Percentiles rank a stretch among this genome's conserved stretches.
Conservation (phyloP, 2,888 invertebrate genomes). For the Synanthedon tipuliformis region DNA sequence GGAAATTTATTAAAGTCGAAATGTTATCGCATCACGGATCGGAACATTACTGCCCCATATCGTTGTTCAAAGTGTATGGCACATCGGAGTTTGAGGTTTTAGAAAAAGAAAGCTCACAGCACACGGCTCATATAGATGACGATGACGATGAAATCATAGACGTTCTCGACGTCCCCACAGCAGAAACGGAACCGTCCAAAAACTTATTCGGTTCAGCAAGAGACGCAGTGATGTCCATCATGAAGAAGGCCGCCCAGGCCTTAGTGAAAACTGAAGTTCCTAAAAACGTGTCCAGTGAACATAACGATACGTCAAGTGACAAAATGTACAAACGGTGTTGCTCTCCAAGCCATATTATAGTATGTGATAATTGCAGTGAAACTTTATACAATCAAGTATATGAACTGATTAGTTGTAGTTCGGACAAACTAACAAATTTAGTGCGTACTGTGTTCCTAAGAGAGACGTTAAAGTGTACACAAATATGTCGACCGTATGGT, state of each 20-base stretch:
- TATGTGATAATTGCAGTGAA: constrained; percentile 81
- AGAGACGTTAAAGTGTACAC: constrained; percentile 71
- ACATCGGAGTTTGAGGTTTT: constrained; percentile 92
- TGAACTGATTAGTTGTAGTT: constrained; percentile 79
- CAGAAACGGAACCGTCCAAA: constrained; percentile 68
- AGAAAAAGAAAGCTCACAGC: constrained; percentile 82
- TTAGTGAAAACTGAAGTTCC: constrained; percentile 79
- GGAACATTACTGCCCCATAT: constrained; percentile 98
- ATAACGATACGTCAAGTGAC: constrained; percentile 53
- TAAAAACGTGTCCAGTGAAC: constrained; percentile 68
- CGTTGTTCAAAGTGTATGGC: constrained; percentile 93
- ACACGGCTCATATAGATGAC: constrained; percentile 73
- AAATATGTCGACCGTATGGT: constrained; percentile 72
- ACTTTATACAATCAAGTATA: constrained; percentile 78
- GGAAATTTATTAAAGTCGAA: constrained; percentile 91
- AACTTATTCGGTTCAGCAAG: constrained; percentile 88
- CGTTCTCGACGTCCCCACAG: constrained; percentile 55
- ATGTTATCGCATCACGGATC: constrained; percentile 94
- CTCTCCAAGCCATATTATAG: constrained; percentile 79
- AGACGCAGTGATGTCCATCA: constrained; percentile 91
- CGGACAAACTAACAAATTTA: constrained; percentile 70
- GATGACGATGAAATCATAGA: constrained; percentile 76
- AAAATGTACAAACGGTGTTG: constrained; percentile 70
- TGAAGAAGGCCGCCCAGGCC: constrained; percentile 91
- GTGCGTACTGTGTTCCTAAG: constrained; percentile 72